Evolutionary conservation across 1,140 invertebrate genomes (phyloP).

Genomic region (Meloidogyne exigua): DNA sequence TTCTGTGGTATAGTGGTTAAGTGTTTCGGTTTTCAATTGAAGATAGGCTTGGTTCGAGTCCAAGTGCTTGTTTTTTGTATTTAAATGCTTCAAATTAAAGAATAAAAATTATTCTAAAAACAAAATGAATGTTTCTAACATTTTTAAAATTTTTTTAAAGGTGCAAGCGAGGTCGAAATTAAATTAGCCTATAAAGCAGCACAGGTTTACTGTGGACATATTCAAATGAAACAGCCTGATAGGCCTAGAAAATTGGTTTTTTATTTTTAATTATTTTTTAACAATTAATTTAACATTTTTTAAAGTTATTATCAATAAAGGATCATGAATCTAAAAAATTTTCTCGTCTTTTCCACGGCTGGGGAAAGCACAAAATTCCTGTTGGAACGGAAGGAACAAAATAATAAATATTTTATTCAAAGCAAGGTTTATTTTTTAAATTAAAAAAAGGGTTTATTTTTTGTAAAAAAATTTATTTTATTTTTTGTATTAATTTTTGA

Average conservation of each 20-base stretch:
- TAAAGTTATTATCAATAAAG: conserved; percentile 83
- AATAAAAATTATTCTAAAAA: too few species aligned
- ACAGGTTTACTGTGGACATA: conserved; percentile 97
- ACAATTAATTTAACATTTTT: background rate
- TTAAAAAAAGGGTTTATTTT: too few species aligned
- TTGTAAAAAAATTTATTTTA: too few species aligned
- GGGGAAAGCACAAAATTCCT: conserved; percentile 70
- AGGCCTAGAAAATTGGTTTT: conserved; percentile 77
- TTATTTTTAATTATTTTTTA: background rate
- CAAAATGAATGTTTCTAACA: too few species aligned
- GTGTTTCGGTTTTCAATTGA: too few species aligned
- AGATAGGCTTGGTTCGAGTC: too few species aligned
- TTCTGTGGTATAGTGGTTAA: too few species aligned
- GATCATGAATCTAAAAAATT: conserved; percentile 91
- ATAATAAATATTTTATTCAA: too few species aligned
- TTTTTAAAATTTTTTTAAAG: conserved; percentile 65
- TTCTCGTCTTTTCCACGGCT: conserved; percentile 97
- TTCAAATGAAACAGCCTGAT: conserved; percentile 90
- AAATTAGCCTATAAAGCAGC: conserved; percentile 97
- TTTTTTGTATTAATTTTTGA: too few species aligned
- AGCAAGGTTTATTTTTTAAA: too few species aligned
- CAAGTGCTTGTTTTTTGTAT: too few species aligned
- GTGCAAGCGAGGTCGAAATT: conserved; percentile 93
- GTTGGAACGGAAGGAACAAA: conserved; percentile 31
- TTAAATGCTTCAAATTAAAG: too few species aligned